A percentile compares a stretch with the other conserved stretches of the same genome.
phyloP scores from a whole-genome alignment of 2,113 vertebrate species.

The Okapia johnstoni region DNA sequence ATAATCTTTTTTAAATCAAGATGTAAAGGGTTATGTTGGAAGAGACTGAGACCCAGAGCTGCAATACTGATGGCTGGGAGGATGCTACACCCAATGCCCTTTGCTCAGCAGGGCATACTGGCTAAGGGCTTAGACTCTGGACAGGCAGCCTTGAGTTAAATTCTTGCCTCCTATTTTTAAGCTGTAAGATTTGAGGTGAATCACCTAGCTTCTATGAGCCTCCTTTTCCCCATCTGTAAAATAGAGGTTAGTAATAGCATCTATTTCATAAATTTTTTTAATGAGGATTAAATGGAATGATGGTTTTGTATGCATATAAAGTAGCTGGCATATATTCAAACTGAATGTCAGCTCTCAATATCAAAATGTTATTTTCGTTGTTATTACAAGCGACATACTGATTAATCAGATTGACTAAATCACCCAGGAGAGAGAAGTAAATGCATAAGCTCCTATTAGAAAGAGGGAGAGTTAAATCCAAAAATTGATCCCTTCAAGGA shows the following conservation, averaged over 20 bases:
- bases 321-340: neutral
- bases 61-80: rapidly evolving
- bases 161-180: neutral
- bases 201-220: neutral
- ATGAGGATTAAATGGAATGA: neutral
- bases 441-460: neutral
- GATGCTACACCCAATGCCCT: rapidly evolving
- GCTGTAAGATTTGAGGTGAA: neutral
- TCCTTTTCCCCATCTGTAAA: neutral
- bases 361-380: neutral
- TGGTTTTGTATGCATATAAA: neutral
- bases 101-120: no score
- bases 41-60: neutral
- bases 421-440: neutral
- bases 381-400: neutral
- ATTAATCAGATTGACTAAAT: neutral
- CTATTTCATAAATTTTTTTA: neutral
- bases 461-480: neutral
- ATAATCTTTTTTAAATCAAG: neutral
- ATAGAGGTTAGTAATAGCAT: neutral
- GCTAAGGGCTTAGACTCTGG: neutral
- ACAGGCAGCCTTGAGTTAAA: neutral
- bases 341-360: neutral
- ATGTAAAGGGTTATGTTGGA: neutral
- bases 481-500: neutral